A percentile compares a stretch with the other conserved stretches of the same genome.
phyloP scores from a whole-genome alignment of 2,888 invertebrate species.

The Nomada hirtipes region DNA sequence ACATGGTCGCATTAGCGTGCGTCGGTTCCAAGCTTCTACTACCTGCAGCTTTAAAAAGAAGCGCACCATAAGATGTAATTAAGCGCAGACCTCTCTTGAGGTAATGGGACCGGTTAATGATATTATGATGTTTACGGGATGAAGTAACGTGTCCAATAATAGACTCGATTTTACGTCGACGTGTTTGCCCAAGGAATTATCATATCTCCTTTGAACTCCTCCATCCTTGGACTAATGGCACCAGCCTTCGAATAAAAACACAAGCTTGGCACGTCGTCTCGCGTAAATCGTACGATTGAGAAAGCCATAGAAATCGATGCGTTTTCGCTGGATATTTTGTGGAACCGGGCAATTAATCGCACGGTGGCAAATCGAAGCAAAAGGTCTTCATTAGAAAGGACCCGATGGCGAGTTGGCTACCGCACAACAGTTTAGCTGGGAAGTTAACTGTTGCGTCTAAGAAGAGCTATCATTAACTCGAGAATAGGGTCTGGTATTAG shows the following conservation, averaged over 20 bases:
- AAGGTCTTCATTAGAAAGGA: conserved; percentile 71
- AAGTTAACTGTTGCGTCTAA: conserved; percentile 72
- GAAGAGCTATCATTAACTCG: conserved; percentile 75
- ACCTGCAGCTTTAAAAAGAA: conserved; percentile 52
- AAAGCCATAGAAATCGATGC: not conserved
- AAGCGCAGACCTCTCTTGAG: conserved; percentile 45
- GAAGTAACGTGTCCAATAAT: conserved; percentile 48
- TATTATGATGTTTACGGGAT: conserved; percentile 48
- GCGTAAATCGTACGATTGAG: not conserved
- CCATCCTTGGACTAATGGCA: not conserved
- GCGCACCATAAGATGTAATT: conserved; percentile 54
- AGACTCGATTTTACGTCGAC: not conserved
- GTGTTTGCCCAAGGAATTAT: not conserved
- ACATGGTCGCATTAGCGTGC: conserved; percentile 45
- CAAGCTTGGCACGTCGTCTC: not conserved
- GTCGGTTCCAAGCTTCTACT: conserved; percentile 36
- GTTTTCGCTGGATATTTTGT: conserved; percentile 21
- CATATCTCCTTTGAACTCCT: not conserved
- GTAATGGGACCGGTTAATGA: conserved; percentile 58
- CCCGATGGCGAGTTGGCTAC: conserved; percentile 67
- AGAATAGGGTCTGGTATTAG: conserved; percentile 73
- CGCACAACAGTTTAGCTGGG: conserved; percentile 69
- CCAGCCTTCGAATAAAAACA: not conserved
- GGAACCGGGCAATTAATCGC: conserved; percentile 55
- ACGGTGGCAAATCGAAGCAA: conserved; percentile 63